A percentile compares a stretch with the other conserved stretches of the same genome.
phyloP scores from a whole-genome alignment of 2,113 vertebrate species.

The Salminus brasiliensis region DNA sequence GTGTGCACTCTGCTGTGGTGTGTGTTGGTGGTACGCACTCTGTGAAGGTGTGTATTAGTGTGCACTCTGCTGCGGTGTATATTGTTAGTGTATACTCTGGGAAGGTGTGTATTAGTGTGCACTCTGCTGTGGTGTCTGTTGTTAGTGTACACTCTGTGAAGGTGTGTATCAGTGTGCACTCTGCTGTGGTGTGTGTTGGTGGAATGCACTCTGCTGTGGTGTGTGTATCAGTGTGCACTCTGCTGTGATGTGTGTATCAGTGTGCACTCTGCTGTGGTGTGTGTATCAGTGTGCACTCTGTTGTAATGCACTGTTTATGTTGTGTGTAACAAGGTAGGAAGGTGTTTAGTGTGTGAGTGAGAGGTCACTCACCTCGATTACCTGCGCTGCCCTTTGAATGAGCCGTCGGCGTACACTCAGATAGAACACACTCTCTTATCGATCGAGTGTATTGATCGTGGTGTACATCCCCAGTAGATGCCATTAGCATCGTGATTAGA shows the following conservation, averaged over 20 bases:
- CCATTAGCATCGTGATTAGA: conserved; percentile 3
- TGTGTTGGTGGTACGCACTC: too few relatives aligned
- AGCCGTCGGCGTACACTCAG: neutral
- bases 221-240: neutral
- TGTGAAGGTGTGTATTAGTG: neutral
- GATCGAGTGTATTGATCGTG: neutral
- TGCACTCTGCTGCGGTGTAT: neutral
- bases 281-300: neutral
- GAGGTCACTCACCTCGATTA: neutral
- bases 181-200: neutral
- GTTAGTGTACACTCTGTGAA: too few relatives aligned
- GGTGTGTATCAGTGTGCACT: neutral
- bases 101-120: neutral
- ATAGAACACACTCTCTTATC: neutral
- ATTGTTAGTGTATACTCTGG: neutral
- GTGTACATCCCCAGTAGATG: neutral
- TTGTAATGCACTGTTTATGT: neutral
- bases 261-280: too few relatives aligned
- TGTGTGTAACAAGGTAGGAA: neutral
- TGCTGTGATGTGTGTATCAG: neutral
- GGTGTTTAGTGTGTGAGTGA: neutral
- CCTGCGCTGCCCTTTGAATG: neutral
- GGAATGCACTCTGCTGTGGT: neutral
- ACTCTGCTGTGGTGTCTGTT: neutral
- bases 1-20: too few relatives aligned